Percentiles rank a stretch among this genome's conserved stretches.
These are phyloP conservation scores for Xylocopa sonorina DNA, from an alignment of 1,140 invertebrate species.

Conservation along the genomic window DNA sequence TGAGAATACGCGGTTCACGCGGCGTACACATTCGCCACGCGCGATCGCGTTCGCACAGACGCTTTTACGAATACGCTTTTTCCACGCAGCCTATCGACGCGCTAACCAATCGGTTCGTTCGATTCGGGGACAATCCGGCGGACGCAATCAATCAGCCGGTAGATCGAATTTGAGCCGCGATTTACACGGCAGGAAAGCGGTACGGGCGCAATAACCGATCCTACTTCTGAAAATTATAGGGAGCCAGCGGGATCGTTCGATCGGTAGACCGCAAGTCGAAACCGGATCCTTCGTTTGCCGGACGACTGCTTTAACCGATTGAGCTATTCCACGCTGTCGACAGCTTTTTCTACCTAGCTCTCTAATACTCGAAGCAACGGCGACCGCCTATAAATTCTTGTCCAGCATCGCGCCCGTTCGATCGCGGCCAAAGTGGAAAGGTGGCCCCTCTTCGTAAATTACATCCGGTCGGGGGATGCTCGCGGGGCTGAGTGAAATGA, in stretches of 20 bases:
- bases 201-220: neutral
- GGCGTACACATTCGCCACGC: too few relatives aligned
- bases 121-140: neutral
- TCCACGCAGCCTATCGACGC: neutral
- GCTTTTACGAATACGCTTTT: too few relatives aligned
- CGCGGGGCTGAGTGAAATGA: conserved; percentile 1
- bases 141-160: neutral
- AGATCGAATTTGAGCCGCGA: neutral
- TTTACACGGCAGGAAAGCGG: neutral
- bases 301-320: conserved; percentile 9
- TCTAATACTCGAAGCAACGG: neutral
- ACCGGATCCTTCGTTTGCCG: conserved; percentile 10
- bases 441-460: neutral
- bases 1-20: too few relatives aligned
- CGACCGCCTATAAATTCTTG: neutral
- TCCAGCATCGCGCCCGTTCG: neutral
- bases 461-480: neutral
- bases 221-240: neutral
- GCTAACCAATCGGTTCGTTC: neutral
- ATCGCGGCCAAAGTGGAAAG: neutral
- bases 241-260: neutral
- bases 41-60: too few relatives aligned
- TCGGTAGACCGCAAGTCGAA: conserved; percentile 20
- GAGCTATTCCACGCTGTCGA: conserved; percentile 5
- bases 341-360: neutral